Evolutionary conservation across 2,888 invertebrate genomes (phyloP).

Genomic region (Baccha elongata): DNA sequence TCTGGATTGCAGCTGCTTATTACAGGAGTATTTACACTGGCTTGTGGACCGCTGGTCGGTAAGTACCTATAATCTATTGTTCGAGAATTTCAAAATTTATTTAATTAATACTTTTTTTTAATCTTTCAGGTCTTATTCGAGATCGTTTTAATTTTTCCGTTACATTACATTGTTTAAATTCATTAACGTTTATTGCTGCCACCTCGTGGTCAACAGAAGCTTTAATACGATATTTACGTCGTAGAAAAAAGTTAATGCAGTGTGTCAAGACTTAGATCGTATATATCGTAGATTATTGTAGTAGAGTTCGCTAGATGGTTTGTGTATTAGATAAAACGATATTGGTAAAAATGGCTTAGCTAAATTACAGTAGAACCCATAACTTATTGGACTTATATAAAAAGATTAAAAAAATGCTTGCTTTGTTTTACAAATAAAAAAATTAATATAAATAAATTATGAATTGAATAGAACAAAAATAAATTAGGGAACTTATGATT

Average conservation of each 20-base stretch:
- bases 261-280: slow-evolving; percentile 67
- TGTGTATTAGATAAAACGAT: slow-evolving; percentile 33
- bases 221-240: slow-evolving; percentile 76
- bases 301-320: slow-evolving; percentile 38
- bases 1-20: slow-evolving; percentile 87
- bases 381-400: slow-evolving; percentile 52
- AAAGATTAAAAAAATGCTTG: no score
- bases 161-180: slow-evolving; percentile 86
- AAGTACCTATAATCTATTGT: no score
- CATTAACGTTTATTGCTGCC: slow-evolving; percentile 86
- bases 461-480: slow-evolving; percentile 8
- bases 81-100: not conserved
- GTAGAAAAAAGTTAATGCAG: slow-evolving; percentile 60
- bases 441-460: not conserved
- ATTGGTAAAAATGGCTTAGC: slow-evolving; percentile 38
- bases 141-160: slow-evolving; percentile 85
- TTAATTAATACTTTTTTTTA: slow-evolving; percentile 68
- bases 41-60: slow-evolving; percentile 87
- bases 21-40: slow-evolving; percentile 86
- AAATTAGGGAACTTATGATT: slow-evolving; percentile 66
- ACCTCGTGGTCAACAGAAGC: slow-evolving; percentile 86
- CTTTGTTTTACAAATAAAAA: slow-evolving; percentile 31
- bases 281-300: slow-evolving; percentile 17
- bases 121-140: slow-evolving; percentile 86
- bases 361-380: slow-evolving; percentile 56